phyloP scores from a whole-genome alignment of 1,140 invertebrate genomes.

The Neoseiulus cucumeris region DNA sequence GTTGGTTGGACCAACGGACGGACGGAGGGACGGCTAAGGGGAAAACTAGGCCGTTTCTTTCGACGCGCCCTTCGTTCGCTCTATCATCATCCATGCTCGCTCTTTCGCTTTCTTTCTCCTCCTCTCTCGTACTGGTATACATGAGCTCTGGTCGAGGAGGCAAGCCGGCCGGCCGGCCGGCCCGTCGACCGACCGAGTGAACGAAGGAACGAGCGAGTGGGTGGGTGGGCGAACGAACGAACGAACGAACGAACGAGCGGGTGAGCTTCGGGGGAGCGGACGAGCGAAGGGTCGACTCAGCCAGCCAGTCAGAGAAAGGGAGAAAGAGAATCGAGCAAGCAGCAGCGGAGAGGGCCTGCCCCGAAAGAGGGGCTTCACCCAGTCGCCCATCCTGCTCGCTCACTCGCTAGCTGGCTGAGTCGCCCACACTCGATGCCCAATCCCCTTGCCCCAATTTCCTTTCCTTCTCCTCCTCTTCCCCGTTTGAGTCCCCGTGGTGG shows the following conservation, averaged over 20 bases:
- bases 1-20: not conserved
- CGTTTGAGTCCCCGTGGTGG: too few relatives aligned
- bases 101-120: not conserved
- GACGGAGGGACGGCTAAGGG: not conserved
- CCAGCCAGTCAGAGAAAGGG: not conserved
- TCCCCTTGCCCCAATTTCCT: too few relatives aligned
- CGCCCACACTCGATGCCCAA: too few relatives aligned
- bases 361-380: too few relatives aligned
- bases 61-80: not conserved
- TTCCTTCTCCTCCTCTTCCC: too few relatives aligned
- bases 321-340: not conserved
- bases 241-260: not conserved
- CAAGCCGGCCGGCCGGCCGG: not conserved
- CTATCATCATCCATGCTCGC: constrained; percentile 4
- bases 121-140: not conserved
- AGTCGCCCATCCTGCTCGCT: too few relatives aligned
- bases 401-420: too few relatives aligned
- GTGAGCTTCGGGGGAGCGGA: not conserved
- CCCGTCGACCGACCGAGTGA: not conserved
- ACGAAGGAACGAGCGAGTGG: not conserved
- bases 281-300: too few relatives aligned
- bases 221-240: not conserved
- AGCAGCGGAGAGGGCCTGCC: too few relatives aligned
- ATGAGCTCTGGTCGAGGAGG: not conserved
- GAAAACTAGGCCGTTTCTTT: constrained; percentile 9